phyloP scores from a whole-genome alignment of 2,797 vertebrate species.

The Trichosurus vulpecula region DNA sequence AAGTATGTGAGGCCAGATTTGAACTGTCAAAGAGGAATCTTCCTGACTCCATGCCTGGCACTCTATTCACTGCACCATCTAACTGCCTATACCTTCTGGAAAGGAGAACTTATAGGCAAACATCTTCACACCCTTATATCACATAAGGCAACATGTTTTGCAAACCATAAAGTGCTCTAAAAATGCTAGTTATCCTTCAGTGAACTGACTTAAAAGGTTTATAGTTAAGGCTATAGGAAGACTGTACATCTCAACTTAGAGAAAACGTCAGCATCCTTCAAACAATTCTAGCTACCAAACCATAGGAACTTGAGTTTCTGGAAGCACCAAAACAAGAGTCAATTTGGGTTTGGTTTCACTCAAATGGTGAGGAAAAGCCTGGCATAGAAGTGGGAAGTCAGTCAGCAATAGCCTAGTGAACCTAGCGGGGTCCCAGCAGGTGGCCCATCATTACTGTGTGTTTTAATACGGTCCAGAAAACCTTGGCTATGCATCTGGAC shows the following conservation, averaged over 20 bases:
- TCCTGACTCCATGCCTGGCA: not conserved
- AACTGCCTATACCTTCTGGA: not conserved
- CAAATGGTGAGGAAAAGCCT: not conserved
- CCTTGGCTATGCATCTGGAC: not conserved
- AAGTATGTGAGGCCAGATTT: no score
- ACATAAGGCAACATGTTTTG: not conserved
- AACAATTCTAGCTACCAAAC: slow-evolving; percentile 7
- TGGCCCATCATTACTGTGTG: not conserved
- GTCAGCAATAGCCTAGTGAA: not conserved
- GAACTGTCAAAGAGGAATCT: not conserved
- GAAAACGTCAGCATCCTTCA: not conserved
- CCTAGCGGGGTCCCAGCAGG: not conserved
- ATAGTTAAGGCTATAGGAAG: not conserved
- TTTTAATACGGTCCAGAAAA: slow-evolving; percentile 30
- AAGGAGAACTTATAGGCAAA: not conserved
- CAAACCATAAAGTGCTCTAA: not conserved
- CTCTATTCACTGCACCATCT: not conserved
- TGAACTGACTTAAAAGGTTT: not conserved
- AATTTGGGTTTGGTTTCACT: not conserved
- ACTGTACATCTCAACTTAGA: not conserved
- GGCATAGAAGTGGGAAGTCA: not conserved
- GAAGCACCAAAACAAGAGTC: not conserved
- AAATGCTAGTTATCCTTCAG: not conserved
- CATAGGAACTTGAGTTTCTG: not conserved
- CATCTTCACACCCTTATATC: not conserved